These are phyloP conservation scores for Patella caerulea DNA, from an alignment of 2,888 invertebrate species.

Conservation along the genomic window DNA sequence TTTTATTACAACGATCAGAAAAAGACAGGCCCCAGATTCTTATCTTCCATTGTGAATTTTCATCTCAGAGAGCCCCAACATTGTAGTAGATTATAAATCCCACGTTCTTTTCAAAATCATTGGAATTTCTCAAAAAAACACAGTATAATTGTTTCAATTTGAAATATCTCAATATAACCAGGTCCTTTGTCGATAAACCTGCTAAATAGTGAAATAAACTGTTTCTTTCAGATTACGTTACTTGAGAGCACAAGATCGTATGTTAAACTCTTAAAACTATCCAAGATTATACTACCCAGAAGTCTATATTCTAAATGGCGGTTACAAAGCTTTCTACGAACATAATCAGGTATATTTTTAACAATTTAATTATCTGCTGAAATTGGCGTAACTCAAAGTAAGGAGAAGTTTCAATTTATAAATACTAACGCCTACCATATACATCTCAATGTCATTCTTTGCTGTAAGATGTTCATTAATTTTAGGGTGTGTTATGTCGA, in stretches of 20 bases:
- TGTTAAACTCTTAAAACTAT: slow-evolving; percentile 83
- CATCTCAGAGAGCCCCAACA: slow-evolving; percentile 83
- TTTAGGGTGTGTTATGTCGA: no score
- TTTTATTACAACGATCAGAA: background rate
- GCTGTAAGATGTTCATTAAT: no score
- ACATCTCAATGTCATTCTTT: no score
- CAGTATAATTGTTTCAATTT: background rate
- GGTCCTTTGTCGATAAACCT: no score
- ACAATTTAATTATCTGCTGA: background rate
- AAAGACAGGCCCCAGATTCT: slow-evolving; percentile 78
- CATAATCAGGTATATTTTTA: slow-evolving; percentile 70
- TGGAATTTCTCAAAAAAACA: background rate
- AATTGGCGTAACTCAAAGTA: background rate
- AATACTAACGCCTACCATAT: background rate
- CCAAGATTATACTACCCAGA: slow-evolving; percentile 91
- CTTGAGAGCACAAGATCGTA: slow-evolving; percentile 86
- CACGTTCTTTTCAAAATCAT: background rate
- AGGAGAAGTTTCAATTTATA: background rate
- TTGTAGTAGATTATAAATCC: slow-evolving; percentile 77
- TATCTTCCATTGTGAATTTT: slow-evolving; percentile 98
- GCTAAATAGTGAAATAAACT: no score
- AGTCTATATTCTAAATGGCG: slow-evolving; percentile 89
- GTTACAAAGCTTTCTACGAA: slow-evolving; percentile 86
- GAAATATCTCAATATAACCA: background rate
- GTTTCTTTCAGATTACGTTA: slow-evolving; percentile 79